These are phyloP conservation scores for Aurelia sp. DNA, from an alignment of 30 jellyfish, hydroid and myxozoan species.

Conservation along the genomic window DNA sequence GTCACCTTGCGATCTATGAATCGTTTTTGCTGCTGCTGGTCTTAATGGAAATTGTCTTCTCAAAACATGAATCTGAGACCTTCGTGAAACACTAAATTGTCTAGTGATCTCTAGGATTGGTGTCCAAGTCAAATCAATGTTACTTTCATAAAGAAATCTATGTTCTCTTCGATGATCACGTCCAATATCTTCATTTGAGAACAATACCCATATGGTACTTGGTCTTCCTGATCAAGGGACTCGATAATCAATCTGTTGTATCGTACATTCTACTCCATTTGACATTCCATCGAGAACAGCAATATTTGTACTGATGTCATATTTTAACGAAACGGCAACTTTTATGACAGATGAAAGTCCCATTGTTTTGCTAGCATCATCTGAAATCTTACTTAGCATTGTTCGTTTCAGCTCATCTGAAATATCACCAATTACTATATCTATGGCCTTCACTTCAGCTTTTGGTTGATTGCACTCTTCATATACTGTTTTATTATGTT, in stretches of 20 bases:
- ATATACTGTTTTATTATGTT: not conserved
- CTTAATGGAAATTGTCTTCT: constrained; percentile 41
- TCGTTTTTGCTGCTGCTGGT: constrained; percentile 48
- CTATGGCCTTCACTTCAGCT: constrained; percentile 10
- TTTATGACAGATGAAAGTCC: not conserved
- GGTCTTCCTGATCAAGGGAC: constrained; percentile 11
- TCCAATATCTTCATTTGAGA: not conserved
- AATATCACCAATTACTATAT: constrained; percentile 2
- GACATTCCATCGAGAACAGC: constrained; percentile 23
- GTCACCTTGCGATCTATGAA: constrained; percentile 52
- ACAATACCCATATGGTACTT: constrained; percentile 30
- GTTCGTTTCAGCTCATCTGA: not conserved
- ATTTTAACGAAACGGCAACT: not conserved
- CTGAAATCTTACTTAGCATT: constrained; percentile 2
- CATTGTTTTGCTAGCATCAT: constrained; percentile 11
- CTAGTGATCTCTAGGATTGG: constrained; percentile 27
- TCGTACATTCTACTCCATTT: constrained; percentile 49
- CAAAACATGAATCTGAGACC: too few species aligned
- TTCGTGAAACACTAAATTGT: constrained; percentile 1
- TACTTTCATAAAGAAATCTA: not conserved
- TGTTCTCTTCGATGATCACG: not conserved
- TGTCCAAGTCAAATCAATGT: constrained; percentile 11
- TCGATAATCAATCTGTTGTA: constrained; percentile 16
- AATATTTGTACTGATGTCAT: constrained; percentile 14
- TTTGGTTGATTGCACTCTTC: not conserved